Base-by-base conservation (phyloP, 2,797 vertebrate species). In the Rhinophrynus dorsalis region DNA sequence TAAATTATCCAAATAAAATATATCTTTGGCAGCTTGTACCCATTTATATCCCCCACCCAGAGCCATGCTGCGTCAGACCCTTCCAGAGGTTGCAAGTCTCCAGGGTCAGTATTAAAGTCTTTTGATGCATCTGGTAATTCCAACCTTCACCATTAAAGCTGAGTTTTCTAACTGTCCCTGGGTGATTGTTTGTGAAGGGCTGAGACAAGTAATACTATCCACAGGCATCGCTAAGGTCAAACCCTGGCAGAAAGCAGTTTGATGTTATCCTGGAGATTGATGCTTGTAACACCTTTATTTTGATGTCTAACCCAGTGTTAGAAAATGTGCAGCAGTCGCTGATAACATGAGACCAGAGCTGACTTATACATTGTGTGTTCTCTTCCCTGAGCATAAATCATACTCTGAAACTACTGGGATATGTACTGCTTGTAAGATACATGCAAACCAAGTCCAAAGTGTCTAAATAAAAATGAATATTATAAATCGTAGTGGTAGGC, bases 221-320 rank as follows among this genome's bases (percentile, higher is more conserved):
- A 89, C 88, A 90, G 89, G 81, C 86, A 86, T 82, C 68, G 6
- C 57, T 79, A 87, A 92, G 90, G 90, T 90, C 89, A 89, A 75
- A 79, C 76, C 54, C 48, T 84, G 83, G 78, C 71, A 58, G 80
- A 81, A 78, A 78, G 67, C 78, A 71, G 68, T 71, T 56, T 86
- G 88, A 91, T 92, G 86, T 90, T 90, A 92, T 92, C 89, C 82
- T 1, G 76, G 84, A 90, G 90, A 91, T 89, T 81, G 88, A 91
- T 90, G 89, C 29, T 56, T 84, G 80, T 82, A 89, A 88, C 86
- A 81, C 82, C 79, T 85, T 86, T 84, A 81, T 78, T 83, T 86
- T 83, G 45, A 86, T 71, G 68, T 64, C 51, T 90, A 87, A 74
- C 77, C 81, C 17, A 2, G 61, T 78, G 85, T 85, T 88, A 85